Percentiles rank a stretch among this genome's conserved stretches.
phyloP scores from a whole-genome alignment of 2,888 invertebrate genomes.

The Perdita meconis region DNA sequence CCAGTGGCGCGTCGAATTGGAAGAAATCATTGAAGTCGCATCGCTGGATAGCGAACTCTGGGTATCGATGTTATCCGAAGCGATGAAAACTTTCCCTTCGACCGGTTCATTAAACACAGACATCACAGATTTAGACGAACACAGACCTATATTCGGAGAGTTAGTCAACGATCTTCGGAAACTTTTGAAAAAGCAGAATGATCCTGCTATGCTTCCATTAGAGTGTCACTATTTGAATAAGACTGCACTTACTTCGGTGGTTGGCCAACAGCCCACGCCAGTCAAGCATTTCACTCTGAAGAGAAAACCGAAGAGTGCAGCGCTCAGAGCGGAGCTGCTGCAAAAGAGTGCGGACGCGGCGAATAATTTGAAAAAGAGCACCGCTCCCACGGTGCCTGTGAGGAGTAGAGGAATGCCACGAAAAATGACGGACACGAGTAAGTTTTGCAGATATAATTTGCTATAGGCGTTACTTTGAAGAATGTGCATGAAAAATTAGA shows the following conservation, averaged over 20 bases:
- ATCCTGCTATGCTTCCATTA: conserved; percentile 94
- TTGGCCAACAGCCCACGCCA: conserved; percentile 92
- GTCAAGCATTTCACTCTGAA: conserved; percentile 96
- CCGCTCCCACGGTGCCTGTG: conserved; percentile 93
- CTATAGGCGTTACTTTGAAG: neutral
- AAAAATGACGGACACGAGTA: conserved; percentile 98
- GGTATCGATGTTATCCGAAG: conserved; percentile 98
- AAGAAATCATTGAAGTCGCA: conserved; percentile 97
- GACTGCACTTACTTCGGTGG: conserved; percentile 94
- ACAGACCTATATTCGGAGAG: conserved; percentile 95
- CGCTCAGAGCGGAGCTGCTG: conserved; percentile 93
- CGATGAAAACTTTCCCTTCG: conserved; percentile 96
- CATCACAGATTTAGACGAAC: conserved; percentile 94
- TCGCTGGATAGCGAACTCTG: conserved; percentile 97
- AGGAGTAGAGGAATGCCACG: conserved; percentile 90
- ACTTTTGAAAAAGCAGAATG: conserved; percentile 93
- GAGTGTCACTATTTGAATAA: conserved; percentile 99
- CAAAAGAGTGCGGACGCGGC: conserved; percentile 96
- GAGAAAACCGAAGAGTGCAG: conserved; percentile 97
- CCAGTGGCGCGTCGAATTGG: conserved; percentile 97
- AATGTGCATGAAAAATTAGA: neutral
- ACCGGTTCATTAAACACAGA: conserved; percentile 95
- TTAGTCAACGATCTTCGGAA: conserved; percentile 93
- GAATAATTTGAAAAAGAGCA: conserved; percentile 94
- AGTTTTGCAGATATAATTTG: conserved; percentile 73